Evolutionary conservation across 2,888 invertebrate genomes (phyloP).

Genomic region (Auanema freiburgensis): DNA sequence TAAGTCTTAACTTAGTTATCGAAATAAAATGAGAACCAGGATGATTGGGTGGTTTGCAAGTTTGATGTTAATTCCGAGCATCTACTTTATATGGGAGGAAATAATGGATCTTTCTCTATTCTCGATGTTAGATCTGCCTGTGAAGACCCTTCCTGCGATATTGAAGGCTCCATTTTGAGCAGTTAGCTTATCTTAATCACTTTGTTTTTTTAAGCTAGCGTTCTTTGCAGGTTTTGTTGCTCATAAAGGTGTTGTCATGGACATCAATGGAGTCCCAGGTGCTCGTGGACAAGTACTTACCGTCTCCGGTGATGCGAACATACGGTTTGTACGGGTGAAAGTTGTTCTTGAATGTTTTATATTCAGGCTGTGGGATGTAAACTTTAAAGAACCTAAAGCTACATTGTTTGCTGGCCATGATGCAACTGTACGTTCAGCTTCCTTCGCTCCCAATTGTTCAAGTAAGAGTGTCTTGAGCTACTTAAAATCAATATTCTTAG

Average conservation of each 20-base stretch:
- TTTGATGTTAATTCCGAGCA: background rate
- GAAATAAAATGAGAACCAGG: background rate
- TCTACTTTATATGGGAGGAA: conserved; percentile 1
- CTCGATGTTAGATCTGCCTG: background rate
- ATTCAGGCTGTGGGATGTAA: background rate
- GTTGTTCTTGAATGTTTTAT: background rate
- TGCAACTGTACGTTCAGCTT: conserved; percentile 27
- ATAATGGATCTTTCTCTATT: background rate
- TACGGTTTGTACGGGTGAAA: conserved; percentile 5
- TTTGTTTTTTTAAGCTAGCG: background rate
- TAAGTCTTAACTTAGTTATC: background rate
- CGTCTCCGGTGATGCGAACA: conserved; percentile 29
- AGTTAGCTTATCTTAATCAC: background rate
- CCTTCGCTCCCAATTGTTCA: conserved; percentile 24
- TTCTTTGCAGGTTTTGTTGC: conserved; percentile 28
- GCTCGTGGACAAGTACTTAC: conserved; percentile 22
- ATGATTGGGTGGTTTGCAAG: background rate
- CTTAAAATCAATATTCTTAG: conserved; percentile 12
- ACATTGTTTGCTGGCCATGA: conserved; percentile 28
- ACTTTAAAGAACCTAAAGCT: background rate
- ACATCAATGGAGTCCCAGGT: conserved; percentile 27
- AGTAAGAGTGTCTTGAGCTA: conserved; percentile 13
- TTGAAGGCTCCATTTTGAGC: background rate
- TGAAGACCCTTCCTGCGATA: background rate
- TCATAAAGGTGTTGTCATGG: conserved; percentile 34